These are phyloP conservation scores for Astreopora myriophthalma DNA, from an alignment of 64 coral and sea anemone genomes.

Conservation along the genomic window DNA sequence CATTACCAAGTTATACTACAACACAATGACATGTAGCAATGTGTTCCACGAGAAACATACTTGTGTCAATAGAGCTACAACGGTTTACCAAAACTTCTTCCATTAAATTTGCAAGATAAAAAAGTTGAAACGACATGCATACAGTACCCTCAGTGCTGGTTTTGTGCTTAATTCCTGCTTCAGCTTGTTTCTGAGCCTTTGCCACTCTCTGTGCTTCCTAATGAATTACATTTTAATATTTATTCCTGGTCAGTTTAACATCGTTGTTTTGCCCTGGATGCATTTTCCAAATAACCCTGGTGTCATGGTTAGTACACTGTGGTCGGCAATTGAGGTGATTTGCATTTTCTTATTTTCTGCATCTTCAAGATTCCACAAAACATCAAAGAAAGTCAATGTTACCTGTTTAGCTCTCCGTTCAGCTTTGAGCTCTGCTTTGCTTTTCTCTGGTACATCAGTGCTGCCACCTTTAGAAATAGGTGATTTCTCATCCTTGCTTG, in stretches of 20 bases:
- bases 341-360: no score
- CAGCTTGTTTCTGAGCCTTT: conserved; percentile 81
- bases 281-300: neutral
- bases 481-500: conserved; percentile 11
- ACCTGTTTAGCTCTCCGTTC: neutral
- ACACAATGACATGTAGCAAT: no score
- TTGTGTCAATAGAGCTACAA: no score
- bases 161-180: conserved; percentile 79
- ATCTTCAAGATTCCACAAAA: no score
- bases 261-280: neutral
- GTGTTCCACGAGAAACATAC: no score
- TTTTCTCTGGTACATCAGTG: conserved; percentile 15
- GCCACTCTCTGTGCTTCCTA: conserved; percentile 94
- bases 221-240: neutral
- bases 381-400: neutral
- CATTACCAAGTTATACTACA: no score
- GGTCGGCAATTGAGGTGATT: no score
- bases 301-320: no score
- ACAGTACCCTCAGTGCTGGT: conserved; percentile 77
- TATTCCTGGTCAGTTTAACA: neutral
- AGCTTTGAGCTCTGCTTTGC: neutral
- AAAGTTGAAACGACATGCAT: neutral
- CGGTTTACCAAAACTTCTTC: no score
- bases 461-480: neutral
- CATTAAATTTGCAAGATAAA: neutral